Conservation (phyloP, 2,888 invertebrate species). For the Latrodectus elegans region DNA sequence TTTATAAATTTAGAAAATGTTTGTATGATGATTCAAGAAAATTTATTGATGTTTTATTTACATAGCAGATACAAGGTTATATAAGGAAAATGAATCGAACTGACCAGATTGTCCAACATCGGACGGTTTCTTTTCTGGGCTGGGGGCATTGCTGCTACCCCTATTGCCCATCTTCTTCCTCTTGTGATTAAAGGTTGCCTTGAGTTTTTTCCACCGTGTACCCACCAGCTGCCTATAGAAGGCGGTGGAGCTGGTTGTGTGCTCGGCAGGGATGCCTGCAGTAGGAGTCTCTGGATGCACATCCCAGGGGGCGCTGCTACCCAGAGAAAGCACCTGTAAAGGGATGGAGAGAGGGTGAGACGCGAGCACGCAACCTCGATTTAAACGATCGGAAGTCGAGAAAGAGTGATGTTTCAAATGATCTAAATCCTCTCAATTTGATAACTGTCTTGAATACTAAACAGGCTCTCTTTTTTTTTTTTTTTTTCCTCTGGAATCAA, state of each 20-base stretch:
- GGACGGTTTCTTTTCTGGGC: slow-evolving; percentile 51
- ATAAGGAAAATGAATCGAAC: slow-evolving; percentile 10
- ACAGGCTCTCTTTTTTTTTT: no score
- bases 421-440: no score
- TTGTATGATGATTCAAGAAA: no score
- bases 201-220: slow-evolving; percentile 31
- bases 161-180: slow-evolving; percentile 50
- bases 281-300: slow-evolving; percentile 41
- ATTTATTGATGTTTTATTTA: no score
- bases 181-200: background rate
- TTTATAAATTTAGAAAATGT: no score
- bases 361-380: background rate
- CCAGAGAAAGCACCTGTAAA: slow-evolving; percentile 28
- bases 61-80: background rate
- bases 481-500: no score
- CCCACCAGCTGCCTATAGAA: slow-evolving; percentile 47
- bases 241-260: slow-evolving; percentile 9
- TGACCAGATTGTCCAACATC: slow-evolving; percentile 46
- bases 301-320: slow-evolving; percentile 42
- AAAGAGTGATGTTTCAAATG: no score
- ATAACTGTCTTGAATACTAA: no score
- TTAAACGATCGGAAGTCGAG: slow-evolving; percentile 2
- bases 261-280: slow-evolving; percentile 17
- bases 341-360: slow-evolving; percentile 17
- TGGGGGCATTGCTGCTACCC: slow-evolving; percentile 61